Conservation (phyloP, 2,113 vertebrate genomes). For the Atractosteus spatula region DNA sequence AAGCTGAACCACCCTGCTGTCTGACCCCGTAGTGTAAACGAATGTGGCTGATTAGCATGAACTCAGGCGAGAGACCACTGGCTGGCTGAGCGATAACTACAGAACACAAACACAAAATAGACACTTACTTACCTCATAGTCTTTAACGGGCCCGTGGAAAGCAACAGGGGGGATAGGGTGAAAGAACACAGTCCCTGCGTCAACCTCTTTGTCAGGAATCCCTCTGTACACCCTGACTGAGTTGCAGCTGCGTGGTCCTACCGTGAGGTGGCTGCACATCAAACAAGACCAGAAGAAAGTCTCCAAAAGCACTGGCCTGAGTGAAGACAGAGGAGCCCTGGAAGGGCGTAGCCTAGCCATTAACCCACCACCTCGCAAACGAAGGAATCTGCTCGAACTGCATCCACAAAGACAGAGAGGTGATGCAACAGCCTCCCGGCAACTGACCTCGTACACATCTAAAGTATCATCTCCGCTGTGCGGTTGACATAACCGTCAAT, state of each 20-base stretch:
- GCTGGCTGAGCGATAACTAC: background rate
- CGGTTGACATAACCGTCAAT: no score
- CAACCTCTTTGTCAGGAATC: conserved; percentile 29
- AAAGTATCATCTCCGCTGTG: no score
- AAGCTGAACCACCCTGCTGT: no score
- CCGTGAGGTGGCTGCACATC: background rate
- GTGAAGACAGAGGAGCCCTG: background rate
- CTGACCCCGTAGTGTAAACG: no score
- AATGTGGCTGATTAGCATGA: no score
- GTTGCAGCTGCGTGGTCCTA: conserved; percentile 8
- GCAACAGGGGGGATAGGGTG: conserved; percentile 32
- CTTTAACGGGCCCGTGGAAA: conserved; percentile 19
- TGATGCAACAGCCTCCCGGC: no score
- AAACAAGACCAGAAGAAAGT: background rate
- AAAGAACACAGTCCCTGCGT: conserved; percentile 40
- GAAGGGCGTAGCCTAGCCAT: no score
- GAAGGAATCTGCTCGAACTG: no score
- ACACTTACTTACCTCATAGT: conserved; percentile 42
- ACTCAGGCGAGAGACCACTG: no score
- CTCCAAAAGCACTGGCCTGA: conserved; percentile 29
- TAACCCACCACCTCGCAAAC: no score
- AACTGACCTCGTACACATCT: no score
- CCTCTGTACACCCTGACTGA: conserved; percentile 1
- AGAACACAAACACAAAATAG: background rate
- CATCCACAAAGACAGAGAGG: no score